These are phyloP conservation scores for Perithous albicinctus DNA, from an alignment of 2,888 invertebrate species.

Conservation along the genomic window DNA sequence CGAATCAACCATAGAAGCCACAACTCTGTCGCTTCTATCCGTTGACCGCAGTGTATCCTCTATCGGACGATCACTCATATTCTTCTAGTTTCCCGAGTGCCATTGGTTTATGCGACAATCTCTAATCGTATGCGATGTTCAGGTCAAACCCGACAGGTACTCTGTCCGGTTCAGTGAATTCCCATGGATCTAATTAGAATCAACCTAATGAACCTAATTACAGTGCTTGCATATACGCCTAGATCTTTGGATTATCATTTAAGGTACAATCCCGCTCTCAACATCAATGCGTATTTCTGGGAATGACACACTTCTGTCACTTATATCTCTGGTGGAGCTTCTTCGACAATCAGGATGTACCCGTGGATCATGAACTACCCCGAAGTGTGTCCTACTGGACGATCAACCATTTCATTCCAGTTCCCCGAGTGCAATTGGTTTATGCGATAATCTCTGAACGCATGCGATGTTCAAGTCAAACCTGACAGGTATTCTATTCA, in stretches of 20 bases:
- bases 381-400: constrained; percentile 7
- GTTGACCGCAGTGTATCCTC: constrained; percentile 30
- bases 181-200: constrained; percentile 7
- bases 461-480: neutral
- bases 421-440: neutral
- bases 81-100: constrained; percentile 17
- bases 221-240: neutral
- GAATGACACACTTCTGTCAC: constrained; percentile 45
- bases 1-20: neutral
- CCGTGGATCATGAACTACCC: constrained; percentile 21
- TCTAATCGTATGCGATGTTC: too few relatives aligned
- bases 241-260: neutral
- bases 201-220: neutral
- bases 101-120: neutral
- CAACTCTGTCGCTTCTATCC: constrained; percentile 3
- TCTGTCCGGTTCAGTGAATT: neutral
- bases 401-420: constrained; percentile 21
- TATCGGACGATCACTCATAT: constrained; percentile 17
- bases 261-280: constrained; percentile 14
- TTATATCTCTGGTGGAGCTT: constrained; percentile 35
- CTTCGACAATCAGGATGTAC: constrained; percentile 56
- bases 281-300: constrained; percentile 33
- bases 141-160: neutral
- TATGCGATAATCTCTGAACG: too few relatives aligned
- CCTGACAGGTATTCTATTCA: neutral